Conservation (phyloP, 2,888 invertebrate species). For the Pseudanteris insignis region DNA sequence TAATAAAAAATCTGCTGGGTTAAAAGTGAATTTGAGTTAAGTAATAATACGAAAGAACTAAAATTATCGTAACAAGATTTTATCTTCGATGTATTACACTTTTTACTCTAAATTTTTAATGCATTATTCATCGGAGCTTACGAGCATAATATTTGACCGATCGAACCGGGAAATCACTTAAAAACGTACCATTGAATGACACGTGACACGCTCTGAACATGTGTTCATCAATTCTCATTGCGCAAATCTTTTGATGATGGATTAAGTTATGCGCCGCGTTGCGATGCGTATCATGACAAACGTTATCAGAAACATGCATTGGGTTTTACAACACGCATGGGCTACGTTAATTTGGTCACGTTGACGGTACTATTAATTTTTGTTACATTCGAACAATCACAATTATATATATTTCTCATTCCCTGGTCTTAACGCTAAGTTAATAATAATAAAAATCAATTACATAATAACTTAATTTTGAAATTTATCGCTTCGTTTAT, state of each 20-base stretch:
- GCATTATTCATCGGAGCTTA: too few relatives aligned
- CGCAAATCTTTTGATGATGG: constrained; percentile 13
- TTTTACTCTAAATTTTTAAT: too few relatives aligned
- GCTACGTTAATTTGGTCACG: constrained; percentile 1
- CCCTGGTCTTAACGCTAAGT: too few relatives aligned
- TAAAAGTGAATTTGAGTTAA: too few relatives aligned
- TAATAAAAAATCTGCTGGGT: too few relatives aligned
- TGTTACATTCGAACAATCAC: neutral
- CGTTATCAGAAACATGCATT: constrained; percentile 21
- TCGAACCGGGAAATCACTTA: too few relatives aligned
- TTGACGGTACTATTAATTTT: constrained; percentile 15
- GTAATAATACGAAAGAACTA: too few relatives aligned
- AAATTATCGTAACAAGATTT: too few relatives aligned
- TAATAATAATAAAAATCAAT: too few relatives aligned
- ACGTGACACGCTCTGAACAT: neutral
- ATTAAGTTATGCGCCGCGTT: constrained; percentile 3
- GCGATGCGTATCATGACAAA: neutral
- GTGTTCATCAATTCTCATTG: constrained; percentile 2
- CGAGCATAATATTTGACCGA: too few relatives aligned
- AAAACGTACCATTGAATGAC: neutral
- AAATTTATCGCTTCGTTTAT: neutral
- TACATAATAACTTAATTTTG: too few relatives aligned
- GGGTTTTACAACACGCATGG: constrained; percentile 11
- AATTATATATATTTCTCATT: neutral
- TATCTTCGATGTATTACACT: too few relatives aligned